Conservation (phyloP, 2,888 invertebrate species). For the Liopterus haemorrhoidalis region DNA sequence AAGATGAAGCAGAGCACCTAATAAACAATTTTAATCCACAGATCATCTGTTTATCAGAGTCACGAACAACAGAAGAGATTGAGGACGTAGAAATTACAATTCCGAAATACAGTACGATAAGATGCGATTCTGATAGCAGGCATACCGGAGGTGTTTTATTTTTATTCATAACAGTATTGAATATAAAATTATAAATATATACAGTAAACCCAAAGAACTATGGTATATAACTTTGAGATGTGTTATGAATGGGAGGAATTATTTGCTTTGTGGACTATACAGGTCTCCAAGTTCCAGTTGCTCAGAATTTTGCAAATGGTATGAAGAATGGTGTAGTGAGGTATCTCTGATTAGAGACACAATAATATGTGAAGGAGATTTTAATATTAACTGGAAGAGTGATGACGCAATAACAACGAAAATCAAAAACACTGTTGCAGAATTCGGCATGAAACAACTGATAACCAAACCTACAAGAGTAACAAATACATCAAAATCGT, state of each 20-base stretch:
- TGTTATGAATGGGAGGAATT: background rate
- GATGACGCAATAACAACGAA: background rate
- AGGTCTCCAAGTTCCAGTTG: background rate
- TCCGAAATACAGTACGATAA: background rate
- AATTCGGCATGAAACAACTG: constrained; percentile 1
- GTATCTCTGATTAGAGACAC: background rate
- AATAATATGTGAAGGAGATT: background rate
- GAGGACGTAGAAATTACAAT: background rate
- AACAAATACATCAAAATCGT: background rate
- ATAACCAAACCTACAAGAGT: background rate
- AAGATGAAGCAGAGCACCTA: constrained; percentile 1
- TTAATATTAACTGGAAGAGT: constrained; percentile 1
- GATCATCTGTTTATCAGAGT: constrained; percentile 1
- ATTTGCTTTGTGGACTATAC: background rate
- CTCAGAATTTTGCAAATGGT: background rate
- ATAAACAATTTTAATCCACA: background rate
- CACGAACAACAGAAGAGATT: constrained; percentile 4
- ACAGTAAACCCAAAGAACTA: background rate
- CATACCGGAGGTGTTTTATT: constrained; percentile 3
- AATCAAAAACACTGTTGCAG: background rate
- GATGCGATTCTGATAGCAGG: constrained; percentile 2
- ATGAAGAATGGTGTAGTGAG: background rate
- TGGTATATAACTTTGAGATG: background rate
- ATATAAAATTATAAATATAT: background rate
- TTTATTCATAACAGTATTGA: background rate